Percentiles rank a stretch among this genome's conserved stretches.
phyloP scores from a whole-genome alignment of 2,797 vertebrate genomes.

The Parotocinclus haroldoi region DNA sequence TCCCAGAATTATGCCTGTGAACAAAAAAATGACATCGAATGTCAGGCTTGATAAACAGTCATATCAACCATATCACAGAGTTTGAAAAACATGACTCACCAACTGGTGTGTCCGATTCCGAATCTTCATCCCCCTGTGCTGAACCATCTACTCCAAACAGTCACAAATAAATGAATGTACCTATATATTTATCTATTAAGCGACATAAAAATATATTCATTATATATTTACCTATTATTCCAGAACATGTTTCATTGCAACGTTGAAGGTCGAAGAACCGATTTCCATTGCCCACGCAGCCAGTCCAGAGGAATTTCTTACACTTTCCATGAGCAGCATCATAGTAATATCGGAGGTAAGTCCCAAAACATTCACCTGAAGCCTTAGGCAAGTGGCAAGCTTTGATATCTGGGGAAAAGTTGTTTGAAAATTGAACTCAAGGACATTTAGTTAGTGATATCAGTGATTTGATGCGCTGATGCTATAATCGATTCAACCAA shows the following conservation, averaged over 20 bases:
- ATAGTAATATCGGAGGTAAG: conserved; percentile 56
- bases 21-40: background rate
- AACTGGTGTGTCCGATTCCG: conserved; percentile 64
- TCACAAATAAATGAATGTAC: background rate
- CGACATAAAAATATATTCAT: background rate
- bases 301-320: conserved; percentile 61
- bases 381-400: conserved; percentile 46
- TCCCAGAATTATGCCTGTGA: conserved; percentile 66
- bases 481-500: conserved; percentile 10
- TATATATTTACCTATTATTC: conserved; percentile 56
- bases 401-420: conserved; percentile 39
- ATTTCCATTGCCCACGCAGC: conserved; percentile 67
- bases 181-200: background rate
- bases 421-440: background rate
- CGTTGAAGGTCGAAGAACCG: conserved; percentile 35
- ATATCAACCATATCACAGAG: background rate
- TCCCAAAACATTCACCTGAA: conserved; percentile 38
- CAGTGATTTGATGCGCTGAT: background rate
- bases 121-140: conserved; percentile 48
- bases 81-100: conserved; percentile 54
- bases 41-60: background rate
- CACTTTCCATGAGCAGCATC: conserved; percentile 56
- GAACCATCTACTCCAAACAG: conserved; percentile 48
- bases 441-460: too few species aligned
- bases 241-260: conserved; percentile 69